These are phyloP conservation scores for Tragelaphus buxtoni DNA, from an alignment of 2,113 vertebrate genomes.

Conservation along the genomic window DNA sequence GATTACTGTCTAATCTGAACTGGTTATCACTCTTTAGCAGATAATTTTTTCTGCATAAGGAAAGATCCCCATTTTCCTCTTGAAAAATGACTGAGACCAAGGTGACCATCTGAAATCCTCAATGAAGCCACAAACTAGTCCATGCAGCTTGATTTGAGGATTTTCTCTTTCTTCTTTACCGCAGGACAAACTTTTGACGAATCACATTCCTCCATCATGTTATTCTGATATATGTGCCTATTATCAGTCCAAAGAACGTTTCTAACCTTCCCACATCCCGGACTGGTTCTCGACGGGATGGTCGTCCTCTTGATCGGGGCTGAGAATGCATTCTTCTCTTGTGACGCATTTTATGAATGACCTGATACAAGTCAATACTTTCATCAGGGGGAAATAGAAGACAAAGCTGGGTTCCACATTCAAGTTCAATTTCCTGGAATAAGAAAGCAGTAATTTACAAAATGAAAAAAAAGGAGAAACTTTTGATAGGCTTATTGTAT, in stretches of 20 bases:
- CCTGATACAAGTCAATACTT: conserved; percentile 97
- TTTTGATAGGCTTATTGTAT: background rate
- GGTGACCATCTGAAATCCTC: conserved; percentile 89
- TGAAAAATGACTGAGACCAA: conserved; percentile 83
- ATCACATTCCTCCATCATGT: conserved; percentile 91
- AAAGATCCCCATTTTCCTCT: conserved; percentile 86
- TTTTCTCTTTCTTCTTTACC: conserved; percentile 91
- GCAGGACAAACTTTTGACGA: conserved; percentile 88
- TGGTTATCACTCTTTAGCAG: conserved; percentile 71
- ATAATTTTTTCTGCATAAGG: conserved; percentile 80
- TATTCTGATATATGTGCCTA: conserved; percentile 91
- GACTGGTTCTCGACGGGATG: conserved; percentile 90
- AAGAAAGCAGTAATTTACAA: conserved; percentile 77
- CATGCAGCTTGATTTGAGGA: conserved; percentile 93
- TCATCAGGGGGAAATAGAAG: conserved; percentile 96
- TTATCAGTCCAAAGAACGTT: conserved; percentile 96
- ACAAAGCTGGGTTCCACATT: conserved; percentile 95
- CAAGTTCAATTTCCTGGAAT: conserved; percentile 95
- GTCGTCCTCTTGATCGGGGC: conserved; percentile 92
- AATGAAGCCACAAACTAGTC: conserved; percentile 92
- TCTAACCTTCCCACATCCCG: conserved; percentile 99
- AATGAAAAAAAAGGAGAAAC: conserved; percentile 43
- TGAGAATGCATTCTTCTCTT: conserved; percentile 97
- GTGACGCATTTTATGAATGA: conserved; percentile 97
- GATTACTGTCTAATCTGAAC: conserved; percentile 79